These are phyloP conservation scores for Augochlorella aurata DNA, from an alignment of 2,888 invertebrate species.

Conservation along the genomic window DNA sequence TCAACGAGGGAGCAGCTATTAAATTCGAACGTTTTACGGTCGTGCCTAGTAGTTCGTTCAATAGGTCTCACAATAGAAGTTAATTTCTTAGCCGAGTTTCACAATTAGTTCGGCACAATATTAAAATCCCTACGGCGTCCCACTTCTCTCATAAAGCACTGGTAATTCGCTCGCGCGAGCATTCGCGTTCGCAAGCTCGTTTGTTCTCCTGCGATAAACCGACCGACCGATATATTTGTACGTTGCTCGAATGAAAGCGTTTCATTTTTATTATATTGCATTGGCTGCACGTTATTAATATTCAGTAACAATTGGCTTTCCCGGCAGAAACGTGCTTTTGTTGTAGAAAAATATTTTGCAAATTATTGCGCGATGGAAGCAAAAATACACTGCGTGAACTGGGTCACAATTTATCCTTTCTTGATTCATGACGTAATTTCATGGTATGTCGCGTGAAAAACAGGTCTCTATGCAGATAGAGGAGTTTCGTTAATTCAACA, in stretches of 20 bases:
- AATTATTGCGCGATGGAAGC: background rate
- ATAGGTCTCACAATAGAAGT: slow-evolving; percentile 14
- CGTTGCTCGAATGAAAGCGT: background rate
- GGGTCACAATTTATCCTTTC: slow-evolving; percentile 5
- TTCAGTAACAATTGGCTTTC: background rate
- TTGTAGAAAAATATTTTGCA: slow-evolving; percentile 1
- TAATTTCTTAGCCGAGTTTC: slow-evolving; percentile 18
- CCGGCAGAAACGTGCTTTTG: background rate
- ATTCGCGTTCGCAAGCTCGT: background rate
- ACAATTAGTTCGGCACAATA: slow-evolving; percentile 10
- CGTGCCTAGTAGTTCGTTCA: slow-evolving; percentile 14
- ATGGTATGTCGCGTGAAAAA: background rate
- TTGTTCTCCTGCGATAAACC: background rate
- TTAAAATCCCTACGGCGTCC: slow-evolving; percentile 22
- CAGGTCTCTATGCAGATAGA: background rate
- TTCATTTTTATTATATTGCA: background rate
- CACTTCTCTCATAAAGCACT: background rate
- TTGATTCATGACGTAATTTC: background rate
- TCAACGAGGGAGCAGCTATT: slow-evolving; percentile 26
- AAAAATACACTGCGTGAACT: background rate
- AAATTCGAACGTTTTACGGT: slow-evolving; percentile 13
- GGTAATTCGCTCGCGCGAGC: background rate
- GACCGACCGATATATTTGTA: background rate
- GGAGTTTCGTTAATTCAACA: background rate
- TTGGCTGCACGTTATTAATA: background rate